Percentiles rank a stretch among this genome's conserved stretches.
Evolutionary conservation across 2,888 invertebrate genomes (phyloP).

Genomic region (Isotomurus palustris): DNA sequence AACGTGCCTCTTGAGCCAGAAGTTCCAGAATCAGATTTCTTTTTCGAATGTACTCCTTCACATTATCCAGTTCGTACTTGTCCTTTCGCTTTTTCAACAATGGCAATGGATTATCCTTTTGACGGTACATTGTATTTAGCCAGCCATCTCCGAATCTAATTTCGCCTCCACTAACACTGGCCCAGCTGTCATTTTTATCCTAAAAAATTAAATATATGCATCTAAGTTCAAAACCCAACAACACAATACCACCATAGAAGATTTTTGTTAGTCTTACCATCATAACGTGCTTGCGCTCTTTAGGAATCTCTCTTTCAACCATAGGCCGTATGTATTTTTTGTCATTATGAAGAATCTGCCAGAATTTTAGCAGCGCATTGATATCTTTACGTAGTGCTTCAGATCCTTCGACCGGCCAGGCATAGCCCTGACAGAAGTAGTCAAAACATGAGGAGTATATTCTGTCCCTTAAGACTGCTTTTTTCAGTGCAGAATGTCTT

Average conservation of each 20-base stretch:
- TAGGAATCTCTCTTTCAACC: background rate
- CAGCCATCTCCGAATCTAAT: slow-evolving; percentile 54
- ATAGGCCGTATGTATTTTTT: slow-evolving; percentile 65
- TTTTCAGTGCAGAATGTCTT: slow-evolving; percentile 65
- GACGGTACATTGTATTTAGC: slow-evolving; percentile 62
- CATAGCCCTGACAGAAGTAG: slow-evolving; percentile 88
- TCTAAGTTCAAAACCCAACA: background rate
- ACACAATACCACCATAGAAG: background rate
- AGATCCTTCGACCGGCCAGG: slow-evolving; percentile 76
- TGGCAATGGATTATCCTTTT: slow-evolving; percentile 34
- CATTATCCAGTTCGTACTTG: slow-evolving; percentile 50
- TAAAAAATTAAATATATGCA: slow-evolving; percentile 1
- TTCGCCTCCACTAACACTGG: slow-evolving; percentile 26
- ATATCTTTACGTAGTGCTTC: slow-evolving; percentile 83
- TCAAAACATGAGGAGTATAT: slow-evolving; percentile 93
- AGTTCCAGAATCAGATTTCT: slow-evolving; percentile 88
- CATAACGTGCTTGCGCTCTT: background rate
- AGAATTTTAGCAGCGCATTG: slow-evolving; percentile 80
- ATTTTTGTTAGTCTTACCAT: slow-evolving; percentile 46
- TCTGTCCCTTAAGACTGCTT: slow-evolving; percentile 88
- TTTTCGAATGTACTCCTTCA: slow-evolving; percentile 91
- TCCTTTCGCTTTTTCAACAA: slow-evolving; percentile 40
- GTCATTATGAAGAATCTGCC: slow-evolving; percentile 92
- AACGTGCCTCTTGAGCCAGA: slow-evolving; percentile 56
- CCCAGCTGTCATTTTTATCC: slow-evolving; percentile 28